phyloP scores from a whole-genome alignment of 1,140 invertebrate genomes.

The Saccostrea cuccullata region DNA sequence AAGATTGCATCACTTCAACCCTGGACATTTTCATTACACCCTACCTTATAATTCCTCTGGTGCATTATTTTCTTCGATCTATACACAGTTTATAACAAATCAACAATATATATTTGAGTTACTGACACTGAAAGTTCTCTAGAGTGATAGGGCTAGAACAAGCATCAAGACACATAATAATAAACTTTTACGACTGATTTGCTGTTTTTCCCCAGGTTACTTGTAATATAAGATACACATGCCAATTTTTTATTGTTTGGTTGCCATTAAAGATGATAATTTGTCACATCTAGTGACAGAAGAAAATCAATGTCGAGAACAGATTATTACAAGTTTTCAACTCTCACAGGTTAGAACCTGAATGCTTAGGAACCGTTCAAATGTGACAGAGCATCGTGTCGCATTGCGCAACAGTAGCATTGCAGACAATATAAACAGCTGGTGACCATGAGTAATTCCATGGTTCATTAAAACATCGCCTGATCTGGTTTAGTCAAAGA shows the following conservation, averaged over 20 bases:
- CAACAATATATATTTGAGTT: too few relatives aligned
- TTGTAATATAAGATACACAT: not conserved
- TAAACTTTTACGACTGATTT: not conserved
- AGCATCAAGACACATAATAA: not conserved
- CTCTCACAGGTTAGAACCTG: not conserved
- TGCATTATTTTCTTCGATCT: too few relatives aligned
- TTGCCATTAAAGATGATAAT: slow-evolving; percentile 8
- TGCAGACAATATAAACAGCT: not conserved
- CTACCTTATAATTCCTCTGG: too few relatives aligned
- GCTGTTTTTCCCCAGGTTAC: not conserved
- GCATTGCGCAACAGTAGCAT: not conserved
- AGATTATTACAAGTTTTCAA: not conserved
- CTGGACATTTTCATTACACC: too few relatives aligned
- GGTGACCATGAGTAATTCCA: not conserved
- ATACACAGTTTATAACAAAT: too few relatives aligned
- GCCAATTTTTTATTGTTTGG: not conserved
- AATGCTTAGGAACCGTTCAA: not conserved
- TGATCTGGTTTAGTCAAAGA: not conserved
- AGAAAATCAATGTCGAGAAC: not conserved
- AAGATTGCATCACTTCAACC: too few relatives aligned
- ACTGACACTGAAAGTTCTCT: too few relatives aligned
- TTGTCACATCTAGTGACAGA: not conserved
- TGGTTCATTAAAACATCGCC: not conserved
- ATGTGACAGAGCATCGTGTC: not conserved
- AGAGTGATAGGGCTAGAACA: too few relatives aligned